phyloP scores from a whole-genome alignment of 2,888 invertebrate genomes.

The Lithophane leautieri region DNA sequence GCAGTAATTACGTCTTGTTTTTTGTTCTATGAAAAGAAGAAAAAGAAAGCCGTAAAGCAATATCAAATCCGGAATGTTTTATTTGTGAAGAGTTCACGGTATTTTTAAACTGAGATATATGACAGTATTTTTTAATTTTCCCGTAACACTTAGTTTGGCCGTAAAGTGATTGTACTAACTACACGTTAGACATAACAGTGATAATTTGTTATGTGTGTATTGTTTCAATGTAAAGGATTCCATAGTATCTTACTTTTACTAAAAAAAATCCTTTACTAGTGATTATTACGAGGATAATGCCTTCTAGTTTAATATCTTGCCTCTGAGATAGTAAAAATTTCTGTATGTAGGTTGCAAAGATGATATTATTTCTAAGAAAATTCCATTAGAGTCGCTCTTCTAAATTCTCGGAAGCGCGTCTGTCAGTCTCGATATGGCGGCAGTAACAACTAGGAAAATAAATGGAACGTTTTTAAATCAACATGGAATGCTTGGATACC shows the following conservation, averaged over 20 bases:
- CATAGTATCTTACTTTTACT: too few species aligned
- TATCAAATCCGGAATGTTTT: neutral
- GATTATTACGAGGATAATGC: neutral
- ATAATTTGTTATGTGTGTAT: neutral
- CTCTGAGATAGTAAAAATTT: neutral
- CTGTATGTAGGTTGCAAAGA: slow-evolving; percentile 16
- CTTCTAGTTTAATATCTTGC: neutral
- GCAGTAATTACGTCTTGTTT: slow-evolving; percentile 9
- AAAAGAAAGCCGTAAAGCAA: neutral
- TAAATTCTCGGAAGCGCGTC: slow-evolving; percentile 29
- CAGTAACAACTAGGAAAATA: slow-evolving; percentile 26
- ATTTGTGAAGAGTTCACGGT: neutral
- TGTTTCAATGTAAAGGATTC: too few species aligned
- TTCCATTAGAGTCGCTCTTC: neutral
- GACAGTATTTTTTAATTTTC: too few species aligned
- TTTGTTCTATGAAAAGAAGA: neutral
- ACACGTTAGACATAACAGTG: neutral
- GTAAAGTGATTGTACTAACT: too few species aligned
- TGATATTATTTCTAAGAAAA: slow-evolving; percentile 24
- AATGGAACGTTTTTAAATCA: slow-evolving; percentile 15
- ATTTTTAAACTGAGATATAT: neutral
- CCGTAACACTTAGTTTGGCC: too few species aligned
- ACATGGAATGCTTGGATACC: neutral
- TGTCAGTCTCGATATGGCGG: slow-evolving; percentile 2
- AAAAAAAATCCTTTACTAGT: neutral